Evolutionary conservation across 2,113 vertebrate species (phyloP).

Genomic region (Leucoraja erinaceus): DNA sequence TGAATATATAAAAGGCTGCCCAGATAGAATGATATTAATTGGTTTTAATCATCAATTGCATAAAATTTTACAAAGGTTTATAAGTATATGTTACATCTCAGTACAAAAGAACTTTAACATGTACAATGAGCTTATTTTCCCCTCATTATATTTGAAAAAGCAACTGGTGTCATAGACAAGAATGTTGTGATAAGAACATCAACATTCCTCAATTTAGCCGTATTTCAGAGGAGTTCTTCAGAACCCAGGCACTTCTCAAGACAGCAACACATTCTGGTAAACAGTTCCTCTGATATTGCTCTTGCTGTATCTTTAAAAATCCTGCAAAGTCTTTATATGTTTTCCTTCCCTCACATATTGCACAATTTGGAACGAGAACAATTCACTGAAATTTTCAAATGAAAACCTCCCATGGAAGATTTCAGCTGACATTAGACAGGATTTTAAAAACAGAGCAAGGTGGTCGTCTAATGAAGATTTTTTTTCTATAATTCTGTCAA

Average conservation of each 20-base stretch:
- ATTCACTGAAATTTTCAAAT: background rate
- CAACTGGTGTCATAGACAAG: background rate
- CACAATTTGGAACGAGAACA: too few relatives aligned
- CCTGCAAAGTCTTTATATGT: background rate
- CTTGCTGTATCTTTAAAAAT: background rate
- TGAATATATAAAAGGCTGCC: background rate
- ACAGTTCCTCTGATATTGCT: background rate
- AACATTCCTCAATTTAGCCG: background rate
- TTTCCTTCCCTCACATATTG: too few relatives aligned
- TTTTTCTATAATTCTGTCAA: background rate
- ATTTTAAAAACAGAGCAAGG: background rate
- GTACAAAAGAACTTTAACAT: background rate
- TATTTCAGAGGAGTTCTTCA: background rate
- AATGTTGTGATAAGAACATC: background rate
- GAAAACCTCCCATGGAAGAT: background rate
- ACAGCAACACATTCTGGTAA: background rate
- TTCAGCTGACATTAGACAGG: background rate
- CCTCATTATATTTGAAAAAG: background rate
- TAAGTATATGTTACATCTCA: conserved; percentile 8
- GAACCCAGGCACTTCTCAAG: background rate
- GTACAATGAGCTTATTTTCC: background rate
- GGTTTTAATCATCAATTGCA: conserved; percentile 15
- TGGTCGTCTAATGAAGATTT: background rate
- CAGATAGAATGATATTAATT: background rate
- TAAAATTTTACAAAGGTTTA: background rate